Percentiles rank a stretch among this genome's conserved stretches.
Conservation (phyloP, 30 jellyfish, hydroid and myxozoan genomes). For the Turritopsis rubra region DNA sequence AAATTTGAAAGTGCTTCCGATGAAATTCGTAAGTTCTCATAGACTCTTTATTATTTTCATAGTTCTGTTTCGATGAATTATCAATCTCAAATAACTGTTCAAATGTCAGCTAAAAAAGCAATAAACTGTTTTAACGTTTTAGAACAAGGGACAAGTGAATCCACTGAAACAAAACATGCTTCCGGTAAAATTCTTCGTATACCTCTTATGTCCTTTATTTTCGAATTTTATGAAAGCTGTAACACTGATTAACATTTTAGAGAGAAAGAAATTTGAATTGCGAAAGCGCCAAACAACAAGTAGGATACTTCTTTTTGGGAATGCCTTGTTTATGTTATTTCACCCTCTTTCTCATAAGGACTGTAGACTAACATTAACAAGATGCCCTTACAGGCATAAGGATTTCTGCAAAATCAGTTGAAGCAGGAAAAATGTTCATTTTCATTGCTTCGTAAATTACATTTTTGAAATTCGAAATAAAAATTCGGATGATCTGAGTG, state of each 20-base stretch:
- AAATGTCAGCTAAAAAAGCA: too few relatives aligned
- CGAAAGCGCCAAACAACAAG: background rate
- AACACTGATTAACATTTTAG: background rate
- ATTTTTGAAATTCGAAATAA: too few relatives aligned
- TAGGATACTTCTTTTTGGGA: background rate
- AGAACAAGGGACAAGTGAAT: background rate
- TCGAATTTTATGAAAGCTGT: background rate
- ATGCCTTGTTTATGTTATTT: background rate
- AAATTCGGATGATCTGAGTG: too few relatives aligned
- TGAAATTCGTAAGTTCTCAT: background rate
- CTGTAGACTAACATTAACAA: background rate
- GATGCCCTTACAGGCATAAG: too few relatives aligned
- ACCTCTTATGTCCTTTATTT: background rate
- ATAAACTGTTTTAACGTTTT: background rate
- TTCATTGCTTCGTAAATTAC: too few relatives aligned
- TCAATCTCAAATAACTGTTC: background rate
- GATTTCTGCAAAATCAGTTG: too few relatives aligned
- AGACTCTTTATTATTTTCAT: background rate
- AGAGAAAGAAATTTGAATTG: background rate
- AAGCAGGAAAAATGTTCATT: too few relatives aligned
- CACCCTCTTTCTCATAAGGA: background rate
- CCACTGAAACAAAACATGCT: background rate
- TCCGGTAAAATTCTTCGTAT: background rate
- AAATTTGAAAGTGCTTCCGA: background rate
- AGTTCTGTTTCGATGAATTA: background rate